Conservation (phyloP, 2,797 vertebrate genomes). For the Avahi laniger region DNA sequence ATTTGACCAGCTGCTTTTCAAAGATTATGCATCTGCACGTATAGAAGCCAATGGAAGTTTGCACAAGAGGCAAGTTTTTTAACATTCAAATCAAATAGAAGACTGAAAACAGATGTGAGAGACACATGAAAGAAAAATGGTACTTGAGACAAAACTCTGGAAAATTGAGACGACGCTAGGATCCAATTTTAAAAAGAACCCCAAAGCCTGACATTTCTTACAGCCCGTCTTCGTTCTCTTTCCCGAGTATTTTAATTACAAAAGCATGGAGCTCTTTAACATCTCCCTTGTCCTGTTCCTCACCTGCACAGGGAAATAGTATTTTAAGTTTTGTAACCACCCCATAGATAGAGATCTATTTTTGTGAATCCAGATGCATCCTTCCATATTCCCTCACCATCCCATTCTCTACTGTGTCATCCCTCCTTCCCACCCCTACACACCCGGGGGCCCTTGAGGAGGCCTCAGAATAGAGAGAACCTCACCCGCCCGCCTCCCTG, state of each 20-base stretch:
- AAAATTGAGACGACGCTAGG: not conserved
- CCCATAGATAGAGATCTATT: conserved; percentile 33
- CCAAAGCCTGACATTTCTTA: not conserved
- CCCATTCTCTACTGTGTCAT: not conserved
- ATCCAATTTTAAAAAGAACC: not conserved
- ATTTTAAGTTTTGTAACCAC: conserved; percentile 41
- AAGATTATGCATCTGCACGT: not conserved
- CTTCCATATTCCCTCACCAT: not conserved
- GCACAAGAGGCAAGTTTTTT: conserved; percentile 8
- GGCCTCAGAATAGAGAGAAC: not conserved
- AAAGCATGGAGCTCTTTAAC: not conserved
- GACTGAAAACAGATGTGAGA: conserved; percentile 55
- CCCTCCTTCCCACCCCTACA: not conserved
- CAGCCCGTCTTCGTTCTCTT: not conserved
- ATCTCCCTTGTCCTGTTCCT: not conserved
- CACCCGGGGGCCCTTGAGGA: not conserved
- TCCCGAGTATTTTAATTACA: conserved; percentile 36
- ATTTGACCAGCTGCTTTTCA: not conserved
- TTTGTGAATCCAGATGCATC: conserved; percentile 24
- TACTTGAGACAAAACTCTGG: conserved; percentile 19
- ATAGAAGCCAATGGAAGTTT: conserved; percentile 12
- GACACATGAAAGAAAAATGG: not conserved
- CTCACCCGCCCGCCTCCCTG: not conserved
- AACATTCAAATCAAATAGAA: conserved; percentile 15
- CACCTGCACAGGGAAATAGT: not conserved